A percentile compares a stretch with the other conserved stretches of the same genome.
Conservation (phyloP, 2,797 vertebrate species). For the Cyclura pinguis region DNA sequence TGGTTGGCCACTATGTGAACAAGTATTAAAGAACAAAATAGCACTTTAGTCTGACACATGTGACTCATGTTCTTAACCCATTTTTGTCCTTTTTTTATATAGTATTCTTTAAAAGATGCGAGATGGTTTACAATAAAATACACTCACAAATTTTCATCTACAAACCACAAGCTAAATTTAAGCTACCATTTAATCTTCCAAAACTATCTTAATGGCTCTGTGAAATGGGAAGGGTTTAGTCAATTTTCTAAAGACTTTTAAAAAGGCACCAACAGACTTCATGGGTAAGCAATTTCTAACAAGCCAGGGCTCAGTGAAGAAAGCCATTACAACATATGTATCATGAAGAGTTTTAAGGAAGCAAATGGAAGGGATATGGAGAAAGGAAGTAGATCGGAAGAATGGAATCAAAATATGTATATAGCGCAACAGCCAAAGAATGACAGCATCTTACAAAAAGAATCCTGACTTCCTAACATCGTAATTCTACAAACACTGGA, state of each 20-base stretch:
- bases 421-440: background rate
- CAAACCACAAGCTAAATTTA: slow-evolving; percentile 10
- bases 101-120: background rate
- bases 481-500: background rate
- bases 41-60: no score
- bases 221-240: background rate
- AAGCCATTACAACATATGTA: background rate
- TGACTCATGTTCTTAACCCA: background rate
- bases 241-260: background rate
- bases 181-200: background rate
- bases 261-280: background rate
- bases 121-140: background rate
- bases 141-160: background rate
- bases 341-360: background rate
- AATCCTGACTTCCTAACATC: background rate
- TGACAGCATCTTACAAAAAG: background rate
- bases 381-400: background rate
- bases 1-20: no score
- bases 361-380: background rate
- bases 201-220: background rate
- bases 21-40: no score
- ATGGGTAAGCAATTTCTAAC: background rate
- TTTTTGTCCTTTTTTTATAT: background rate
- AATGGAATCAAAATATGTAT: background rate
- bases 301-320: background rate